A percentile compares a stretch with the other conserved stretches of the same genome.
phyloP scores from a whole-genome alignment of 2,113 vertebrate species.

The Tauraco erythrolophus region DNA sequence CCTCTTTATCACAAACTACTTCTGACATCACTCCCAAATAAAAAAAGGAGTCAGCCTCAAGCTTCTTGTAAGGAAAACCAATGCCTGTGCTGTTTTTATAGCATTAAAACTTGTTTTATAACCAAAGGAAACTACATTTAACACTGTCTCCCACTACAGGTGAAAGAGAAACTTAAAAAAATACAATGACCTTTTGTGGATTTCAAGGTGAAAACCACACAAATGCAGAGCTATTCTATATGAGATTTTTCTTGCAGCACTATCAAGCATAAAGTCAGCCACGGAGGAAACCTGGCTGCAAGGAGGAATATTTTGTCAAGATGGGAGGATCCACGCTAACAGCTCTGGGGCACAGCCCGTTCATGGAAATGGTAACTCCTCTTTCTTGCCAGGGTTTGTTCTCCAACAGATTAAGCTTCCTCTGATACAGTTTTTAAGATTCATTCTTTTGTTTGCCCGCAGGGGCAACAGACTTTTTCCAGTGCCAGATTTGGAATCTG shows the following conservation, averaged over 20 bases:
- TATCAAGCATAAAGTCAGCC: not conserved
- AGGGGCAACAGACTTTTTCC: not conserved
- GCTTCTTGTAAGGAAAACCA: not conserved
- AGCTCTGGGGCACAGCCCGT: not conserved
- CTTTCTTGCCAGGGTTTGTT: not conserved
- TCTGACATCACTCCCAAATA: not conserved
- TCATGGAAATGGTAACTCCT: accelerated
- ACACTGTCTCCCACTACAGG: no score
- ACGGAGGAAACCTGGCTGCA: accelerated
- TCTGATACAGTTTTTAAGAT: not conserved
- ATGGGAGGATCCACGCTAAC: not conserved
- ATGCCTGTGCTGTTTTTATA: not conserved
- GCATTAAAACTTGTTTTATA: not conserved
- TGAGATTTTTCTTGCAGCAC: not conserved
- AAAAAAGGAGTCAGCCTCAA: not conserved
- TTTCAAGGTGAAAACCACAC: not conserved
- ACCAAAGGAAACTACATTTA: not conserved
- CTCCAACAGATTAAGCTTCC: not conserved
- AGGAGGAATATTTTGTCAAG: not conserved
- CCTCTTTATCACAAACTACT: not conserved
- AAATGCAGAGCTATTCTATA: not conserved
- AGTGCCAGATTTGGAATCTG: not conserved
- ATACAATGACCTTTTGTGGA: accelerated
- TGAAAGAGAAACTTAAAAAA: not conserved
- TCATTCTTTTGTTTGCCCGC: not conserved